Evolutionary conservation across 2,888 invertebrate genomes (phyloP).

Genomic region (Ophonus ardosiacus): DNA sequence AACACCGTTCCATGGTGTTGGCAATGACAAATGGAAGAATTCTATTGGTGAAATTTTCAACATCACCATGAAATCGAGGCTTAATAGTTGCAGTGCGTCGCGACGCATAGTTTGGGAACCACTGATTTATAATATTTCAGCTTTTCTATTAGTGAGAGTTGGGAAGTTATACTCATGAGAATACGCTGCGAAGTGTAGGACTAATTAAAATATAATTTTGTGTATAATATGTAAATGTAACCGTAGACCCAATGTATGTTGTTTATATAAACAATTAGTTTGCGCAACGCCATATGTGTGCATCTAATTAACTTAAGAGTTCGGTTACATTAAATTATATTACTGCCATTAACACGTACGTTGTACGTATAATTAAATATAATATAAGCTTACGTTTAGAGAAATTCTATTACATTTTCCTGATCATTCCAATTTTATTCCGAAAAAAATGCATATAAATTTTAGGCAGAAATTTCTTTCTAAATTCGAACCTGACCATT

Average conservation of each 20-base stretch:
- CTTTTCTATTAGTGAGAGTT: background rate
- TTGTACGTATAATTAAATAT: background rate
- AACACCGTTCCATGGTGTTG: too few species aligned
- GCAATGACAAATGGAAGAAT: too few species aligned
- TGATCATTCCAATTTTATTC: too few species aligned
- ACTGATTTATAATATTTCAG: background rate
- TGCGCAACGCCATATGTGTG: conserved; percentile 4
- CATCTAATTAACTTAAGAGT: conserved; percentile 21
- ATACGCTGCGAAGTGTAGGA: background rate
- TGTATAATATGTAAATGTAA: background rate
- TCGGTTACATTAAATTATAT: conserved; percentile 36
- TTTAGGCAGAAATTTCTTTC: too few species aligned
- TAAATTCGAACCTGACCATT: too few species aligned
- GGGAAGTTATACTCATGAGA: background rate
- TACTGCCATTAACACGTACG: background rate
- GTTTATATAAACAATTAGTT: conserved; percentile 18
- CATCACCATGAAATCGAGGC: too few species aligned
- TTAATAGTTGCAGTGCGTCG: too few species aligned
- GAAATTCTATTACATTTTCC: background rate
- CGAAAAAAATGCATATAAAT: too few species aligned
- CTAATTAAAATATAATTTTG: conserved; percentile 9
- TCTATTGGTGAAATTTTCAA: too few species aligned
- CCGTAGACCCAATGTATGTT: background rate
- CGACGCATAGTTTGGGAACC: too few species aligned
- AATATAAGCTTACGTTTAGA: background rate